Evolutionary conservation across 2,888 invertebrate genomes (phyloP).

Genomic region (Alviniconcha strummeri): DNA sequence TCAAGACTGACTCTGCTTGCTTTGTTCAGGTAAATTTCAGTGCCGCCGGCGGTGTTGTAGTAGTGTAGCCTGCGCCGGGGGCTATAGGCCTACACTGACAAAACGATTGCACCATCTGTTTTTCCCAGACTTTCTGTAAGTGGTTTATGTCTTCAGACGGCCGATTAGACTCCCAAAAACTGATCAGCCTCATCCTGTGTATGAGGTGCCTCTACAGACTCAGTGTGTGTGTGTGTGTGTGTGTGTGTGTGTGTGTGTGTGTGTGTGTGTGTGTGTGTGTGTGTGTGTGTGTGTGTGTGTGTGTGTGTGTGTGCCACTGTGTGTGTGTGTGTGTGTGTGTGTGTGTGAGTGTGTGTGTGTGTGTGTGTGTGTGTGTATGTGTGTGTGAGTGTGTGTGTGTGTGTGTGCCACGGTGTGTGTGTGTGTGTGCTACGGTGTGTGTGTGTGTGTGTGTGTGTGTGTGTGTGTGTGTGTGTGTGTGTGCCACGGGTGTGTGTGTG

Average conservation of each 20-base stretch:
- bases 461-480: neutral
- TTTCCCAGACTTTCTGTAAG: no score
- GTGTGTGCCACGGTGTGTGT: conserved; percentile 22
- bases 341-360: conserved; percentile 20
- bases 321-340: conserved; percentile 16
- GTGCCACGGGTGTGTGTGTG: neutral
- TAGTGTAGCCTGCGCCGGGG: no score
- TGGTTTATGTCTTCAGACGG: no score
- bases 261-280: conserved; percentile 11
- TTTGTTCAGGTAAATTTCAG: no score
- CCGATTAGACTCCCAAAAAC: no score
- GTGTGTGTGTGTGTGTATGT: neutral
- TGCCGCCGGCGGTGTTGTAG: no score
- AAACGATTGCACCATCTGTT: no score
- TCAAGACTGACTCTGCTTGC: no score
- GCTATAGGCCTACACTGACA: no score
- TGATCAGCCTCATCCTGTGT: no score
- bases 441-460: neutral
- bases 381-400: neutral
- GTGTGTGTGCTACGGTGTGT: conserved; percentile 27
- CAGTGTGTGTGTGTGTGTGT: neutral
- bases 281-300: neutral
- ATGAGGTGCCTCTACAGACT: no score
- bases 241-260: conserved; percentile 11
- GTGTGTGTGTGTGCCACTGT: conserved; percentile 1